Conservation (phyloP, 2,888 invertebrate species). For the Chelonus formosanus region DNA sequence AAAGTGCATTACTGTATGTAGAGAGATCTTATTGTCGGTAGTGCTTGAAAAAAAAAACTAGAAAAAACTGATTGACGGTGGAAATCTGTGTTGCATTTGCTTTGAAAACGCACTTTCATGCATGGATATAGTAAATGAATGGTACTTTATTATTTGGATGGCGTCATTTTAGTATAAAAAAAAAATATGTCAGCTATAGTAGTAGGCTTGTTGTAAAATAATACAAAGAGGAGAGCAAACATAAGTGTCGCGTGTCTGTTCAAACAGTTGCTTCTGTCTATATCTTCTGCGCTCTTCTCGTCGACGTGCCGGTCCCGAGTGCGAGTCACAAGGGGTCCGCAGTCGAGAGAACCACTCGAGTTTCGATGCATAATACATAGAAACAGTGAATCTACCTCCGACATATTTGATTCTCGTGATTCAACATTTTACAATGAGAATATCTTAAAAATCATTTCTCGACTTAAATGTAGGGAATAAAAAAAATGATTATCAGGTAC, state of each 20-base stretch:
- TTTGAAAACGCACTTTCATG: constrained; percentile 4
- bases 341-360: constrained; percentile 46
- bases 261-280: constrained; percentile 56
- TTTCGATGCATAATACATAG: constrained; percentile 51
- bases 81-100: not conserved
- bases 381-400: constrained; percentile 31
- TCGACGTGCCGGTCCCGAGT: constrained; percentile 7
- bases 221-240: constrained; percentile 57
- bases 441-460: not conserved
- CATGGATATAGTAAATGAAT: constrained; percentile 7
- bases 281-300: constrained; percentile 19
- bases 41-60: no score
- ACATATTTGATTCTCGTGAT: no score
- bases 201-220: constrained; percentile 50
- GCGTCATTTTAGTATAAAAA: constrained; percentile 11
- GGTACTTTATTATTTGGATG: constrained; percentile 16
- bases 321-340: constrained; percentile 27
- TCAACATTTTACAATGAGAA: no score
- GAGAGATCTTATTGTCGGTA: no score
- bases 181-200: constrained; percentile 8
- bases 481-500: not conserved
- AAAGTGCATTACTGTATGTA: no score
- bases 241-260: constrained; percentile 63
- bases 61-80: no score
- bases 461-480: constrained; percentile 15